Percentiles rank a stretch among this genome's conserved stretches.
Conservation (phyloP, 2,888 invertebrate species). For the Hermaeophaga mercurialis region DNA sequence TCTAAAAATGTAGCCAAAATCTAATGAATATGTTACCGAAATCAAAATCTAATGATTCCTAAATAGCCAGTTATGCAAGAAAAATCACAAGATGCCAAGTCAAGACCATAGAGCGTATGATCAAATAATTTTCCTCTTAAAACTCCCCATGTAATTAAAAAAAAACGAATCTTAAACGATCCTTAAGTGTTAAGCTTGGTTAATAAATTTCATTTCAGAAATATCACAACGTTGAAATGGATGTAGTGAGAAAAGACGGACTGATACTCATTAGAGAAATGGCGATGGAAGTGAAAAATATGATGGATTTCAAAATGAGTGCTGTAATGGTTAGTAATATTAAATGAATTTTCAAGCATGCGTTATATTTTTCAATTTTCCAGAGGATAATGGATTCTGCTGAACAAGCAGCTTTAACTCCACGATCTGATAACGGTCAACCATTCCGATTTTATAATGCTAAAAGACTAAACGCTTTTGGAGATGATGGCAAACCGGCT, state of each 20-base stretch:
- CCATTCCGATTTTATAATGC: conserved; percentile 76
- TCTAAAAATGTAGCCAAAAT: too few species aligned
- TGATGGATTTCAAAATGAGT: conserved; percentile 91
- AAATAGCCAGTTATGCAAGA: too few species aligned
- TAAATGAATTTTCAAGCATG: background rate
- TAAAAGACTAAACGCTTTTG: conserved; percentile 78
- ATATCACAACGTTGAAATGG: conserved; percentile 78
- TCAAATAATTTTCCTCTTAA: too few species aligned
- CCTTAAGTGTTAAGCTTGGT: too few species aligned
- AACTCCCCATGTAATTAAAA: too few species aligned
- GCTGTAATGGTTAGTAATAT: conserved; percentile 80
- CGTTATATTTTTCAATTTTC: too few species aligned
- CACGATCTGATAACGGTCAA: conserved; percentile 57
- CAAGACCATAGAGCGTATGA: too few species aligned
- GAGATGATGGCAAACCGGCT: conserved; percentile 74
- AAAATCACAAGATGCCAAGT: too few species aligned
- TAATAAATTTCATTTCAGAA: conserved; percentile 66
- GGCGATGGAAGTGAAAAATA: conserved; percentile 88
- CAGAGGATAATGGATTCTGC: conserved; percentile 92
- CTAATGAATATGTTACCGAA: too few species aligned
- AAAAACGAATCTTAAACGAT: too few species aligned
- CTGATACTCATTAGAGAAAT: conserved; percentile 83
- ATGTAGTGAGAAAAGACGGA: conserved; percentile 83
- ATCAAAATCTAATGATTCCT: too few species aligned
- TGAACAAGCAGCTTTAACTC: conserved; percentile 82